Evolutionary conservation across 2,888 invertebrate species (phyloP), one percentile per base, ranked within the genome.

Genomic region (Hemithea aestivaria): DNA sequence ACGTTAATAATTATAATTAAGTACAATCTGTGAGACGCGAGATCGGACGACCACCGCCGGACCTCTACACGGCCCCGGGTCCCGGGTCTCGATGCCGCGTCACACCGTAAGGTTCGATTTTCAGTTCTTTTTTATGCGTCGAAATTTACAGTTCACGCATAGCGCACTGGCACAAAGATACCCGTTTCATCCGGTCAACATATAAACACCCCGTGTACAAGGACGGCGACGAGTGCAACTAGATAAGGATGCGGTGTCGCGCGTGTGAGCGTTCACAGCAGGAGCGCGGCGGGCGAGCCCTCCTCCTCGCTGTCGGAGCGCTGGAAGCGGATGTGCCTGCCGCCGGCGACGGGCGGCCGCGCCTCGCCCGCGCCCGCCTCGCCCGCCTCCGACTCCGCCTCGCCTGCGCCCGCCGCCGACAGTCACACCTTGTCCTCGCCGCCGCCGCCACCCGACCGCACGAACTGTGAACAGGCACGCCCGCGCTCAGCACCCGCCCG

Each of bases 391-490:
- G 30, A 39, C 27, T 43, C 44, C 37, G 33, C 40, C 27, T 22
- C 36, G 31, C 35, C 49, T 25, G 33, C 42, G 51, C 71, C 80
- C 59, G 73, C 77, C 60, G 75, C 89, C 88, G 89, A 89, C 88
- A 92, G 93, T 94, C 94, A 94, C 89, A 94, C 94, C 81, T 93
- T 94, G 74, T 94, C 94, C 84, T 94, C 68, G 26, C 59, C 62
- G 88, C 90, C 75, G 89, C 91, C 71, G 85, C 91, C 58, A 66
- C 87, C 91, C 53, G 92, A 93, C 66, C 94, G 91, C 69, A 94
- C 93, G 85, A 94, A 94, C 94, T 94, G 91, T 70, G 91, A 77
- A 16, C 37, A 49, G 32, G 7, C 6, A 8, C 12, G 50, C 45
- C 51, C 49, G 40, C 45, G 42, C 49, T 49, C 55, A 53, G 29